Conservation (phyloP, 2,888 invertebrate species). For the Dryobotodes eremita region DNA sequence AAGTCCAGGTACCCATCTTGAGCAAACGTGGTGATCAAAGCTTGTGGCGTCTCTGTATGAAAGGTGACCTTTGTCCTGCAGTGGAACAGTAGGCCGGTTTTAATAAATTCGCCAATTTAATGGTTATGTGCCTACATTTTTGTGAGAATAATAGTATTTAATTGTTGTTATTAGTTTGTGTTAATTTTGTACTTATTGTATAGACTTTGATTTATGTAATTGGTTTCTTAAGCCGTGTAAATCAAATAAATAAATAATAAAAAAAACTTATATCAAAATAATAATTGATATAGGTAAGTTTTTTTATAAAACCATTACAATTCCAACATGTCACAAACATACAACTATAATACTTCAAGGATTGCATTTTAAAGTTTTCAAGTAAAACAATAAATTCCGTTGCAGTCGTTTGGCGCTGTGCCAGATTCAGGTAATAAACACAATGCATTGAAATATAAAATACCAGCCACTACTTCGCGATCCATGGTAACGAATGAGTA, state of each 20-base stretch:
- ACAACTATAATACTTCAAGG: conserved; percentile 22
- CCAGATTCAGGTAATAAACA: conserved; percentile 40
- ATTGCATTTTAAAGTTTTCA: conserved; percentile 39
- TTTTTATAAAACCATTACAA: background rate
- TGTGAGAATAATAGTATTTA: too few species aligned
- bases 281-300: too few species aligned
- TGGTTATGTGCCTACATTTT: too few species aligned
- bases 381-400: conserved; percentile 55
- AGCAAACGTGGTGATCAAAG: background rate
- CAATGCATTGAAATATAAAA: conserved; percentile 49
- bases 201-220: too few species aligned
- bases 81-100: background rate
- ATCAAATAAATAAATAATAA: too few species aligned
- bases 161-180: too few species aligned
- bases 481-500: conserved; percentile 1
- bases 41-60: background rate
- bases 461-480: background rate
- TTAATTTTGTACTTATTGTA: too few species aligned
- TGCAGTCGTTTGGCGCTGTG: conserved; percentile 30
- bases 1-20: background rate
- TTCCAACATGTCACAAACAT: conserved; percentile 13
- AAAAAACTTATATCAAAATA: too few species aligned
- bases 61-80: background rate
- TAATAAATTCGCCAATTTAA: too few species aligned
- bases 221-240: too few species aligned